Evolutionary conservation across 2,113 vertebrate species (phyloP).

Genomic region (Corynorhinus townsendii): DNA sequence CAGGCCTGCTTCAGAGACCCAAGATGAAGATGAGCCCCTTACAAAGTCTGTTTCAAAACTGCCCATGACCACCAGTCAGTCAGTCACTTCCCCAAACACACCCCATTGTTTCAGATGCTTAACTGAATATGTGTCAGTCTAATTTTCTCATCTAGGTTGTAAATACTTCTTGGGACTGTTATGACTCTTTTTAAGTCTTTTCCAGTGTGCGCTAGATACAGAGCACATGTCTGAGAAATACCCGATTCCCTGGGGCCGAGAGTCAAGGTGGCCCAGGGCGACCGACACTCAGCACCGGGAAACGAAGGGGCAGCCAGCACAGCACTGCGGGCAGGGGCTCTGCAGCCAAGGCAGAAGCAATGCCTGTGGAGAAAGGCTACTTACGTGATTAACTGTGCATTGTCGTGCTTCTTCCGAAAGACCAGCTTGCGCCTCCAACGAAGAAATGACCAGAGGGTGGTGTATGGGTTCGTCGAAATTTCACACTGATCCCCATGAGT

Average conservation of each 20-base stretch:
- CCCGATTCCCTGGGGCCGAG: not conserved
- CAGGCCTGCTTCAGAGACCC: not conserved
- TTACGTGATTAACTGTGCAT: constrained; percentile 97
- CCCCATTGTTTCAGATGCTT: not conserved
- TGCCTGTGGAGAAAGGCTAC: constrained; percentile 4
- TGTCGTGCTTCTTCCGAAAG: constrained; percentile 88
- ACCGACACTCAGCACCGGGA: not conserved
- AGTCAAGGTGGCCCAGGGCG: not conserved
- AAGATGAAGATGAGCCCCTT: not conserved
- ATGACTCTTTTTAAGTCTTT: not conserved
- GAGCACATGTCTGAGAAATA: not conserved
- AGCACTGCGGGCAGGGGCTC: fast-evolving
- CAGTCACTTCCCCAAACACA: not conserved
- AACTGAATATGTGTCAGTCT: not conserved
- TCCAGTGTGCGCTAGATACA: not conserved
- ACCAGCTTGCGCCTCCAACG: constrained; percentile 93
- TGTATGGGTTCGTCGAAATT: constrained; percentile 91
- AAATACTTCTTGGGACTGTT: not conserved
- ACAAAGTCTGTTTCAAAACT: not conserved
- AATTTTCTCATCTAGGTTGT: not conserved
- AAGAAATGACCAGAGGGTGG: constrained; percentile 92
- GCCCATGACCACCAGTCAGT: not conserved
- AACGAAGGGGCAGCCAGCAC: not conserved
- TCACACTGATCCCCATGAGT: constrained; percentile 85
- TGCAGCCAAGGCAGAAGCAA: not conserved